Percentiles rank a stretch among this genome's conserved stretches.
These are phyloP conservation scores for Aporrectodea caliginosa DNA, from an alignment of 1,140 invertebrate genomes.

Conservation along the genomic window DNA sequence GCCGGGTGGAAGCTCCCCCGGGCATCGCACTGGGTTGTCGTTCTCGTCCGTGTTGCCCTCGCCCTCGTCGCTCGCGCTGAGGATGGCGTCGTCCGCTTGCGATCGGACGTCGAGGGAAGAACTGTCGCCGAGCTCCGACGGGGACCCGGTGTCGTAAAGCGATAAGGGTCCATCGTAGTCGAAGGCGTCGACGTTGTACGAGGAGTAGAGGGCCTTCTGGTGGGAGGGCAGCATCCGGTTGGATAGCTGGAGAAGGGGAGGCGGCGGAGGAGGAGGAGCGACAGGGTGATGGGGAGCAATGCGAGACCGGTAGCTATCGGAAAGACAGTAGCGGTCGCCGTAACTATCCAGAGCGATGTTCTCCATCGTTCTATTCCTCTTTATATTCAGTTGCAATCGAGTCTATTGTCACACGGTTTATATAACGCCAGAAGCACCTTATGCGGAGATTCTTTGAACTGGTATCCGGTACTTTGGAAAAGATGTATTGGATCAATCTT, in stretches of 20 bases:
- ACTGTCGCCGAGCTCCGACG: background rate
- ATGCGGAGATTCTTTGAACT: too few relatives aligned
- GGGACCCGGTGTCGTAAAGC: background rate
- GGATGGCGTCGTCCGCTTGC: constrained; percentile 2
- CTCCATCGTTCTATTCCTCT: background rate
- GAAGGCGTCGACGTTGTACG: background rate
- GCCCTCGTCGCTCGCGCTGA: background rate
- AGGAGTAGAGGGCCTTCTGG: background rate
- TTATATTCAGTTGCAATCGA: too few relatives aligned
- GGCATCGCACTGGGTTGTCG: background rate
- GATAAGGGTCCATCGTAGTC: background rate
- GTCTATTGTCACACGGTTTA: too few relatives aligned
- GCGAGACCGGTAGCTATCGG: background rate
- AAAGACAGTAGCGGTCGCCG: background rate
- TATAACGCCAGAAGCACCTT: too few relatives aligned
- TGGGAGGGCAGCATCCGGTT: background rate
- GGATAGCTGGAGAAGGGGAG: background rate
- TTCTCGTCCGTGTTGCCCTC: constrained; percentile 1
- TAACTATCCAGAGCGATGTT: background rate
- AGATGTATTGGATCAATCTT: too few relatives aligned
- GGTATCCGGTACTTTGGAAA: too few relatives aligned
- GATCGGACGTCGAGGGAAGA: background rate
- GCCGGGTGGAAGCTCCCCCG: background rate
- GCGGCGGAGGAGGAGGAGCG: background rate
- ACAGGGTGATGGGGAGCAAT: background rate